Percentiles rank a stretch among this genome's conserved stretches.
These are phyloP conservation scores for Anticlea derivata DNA, from an alignment of 2,888 invertebrate genomes.

Conservation along the genomic window DNA sequence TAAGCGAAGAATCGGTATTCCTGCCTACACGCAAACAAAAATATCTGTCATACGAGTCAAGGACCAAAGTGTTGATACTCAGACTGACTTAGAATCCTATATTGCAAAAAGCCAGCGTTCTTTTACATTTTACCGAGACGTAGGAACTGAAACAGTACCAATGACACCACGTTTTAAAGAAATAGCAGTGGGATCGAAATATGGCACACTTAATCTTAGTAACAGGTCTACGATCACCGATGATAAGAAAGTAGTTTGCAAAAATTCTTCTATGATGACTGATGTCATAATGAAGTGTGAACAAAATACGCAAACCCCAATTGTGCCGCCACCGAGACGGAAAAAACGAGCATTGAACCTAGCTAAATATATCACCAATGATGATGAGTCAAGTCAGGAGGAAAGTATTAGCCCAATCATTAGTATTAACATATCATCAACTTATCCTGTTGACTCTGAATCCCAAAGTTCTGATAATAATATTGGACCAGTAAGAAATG, in stretches of 20 bases:
- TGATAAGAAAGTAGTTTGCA: constrained; percentile 49
- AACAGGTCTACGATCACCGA: constrained; percentile 67
- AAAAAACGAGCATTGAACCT: constrained; percentile 47
- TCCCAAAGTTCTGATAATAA: constrained; percentile 80
- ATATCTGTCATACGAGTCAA: constrained; percentile 78
- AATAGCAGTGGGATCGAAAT: constrained; percentile 65
- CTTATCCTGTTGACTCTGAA: constrained; percentile 72
- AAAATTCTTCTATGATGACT: constrained; percentile 72
- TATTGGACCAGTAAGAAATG: constrained; percentile 46
- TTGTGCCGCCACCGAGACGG: constrained; percentile 62
- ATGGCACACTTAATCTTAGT: constrained; percentile 55
- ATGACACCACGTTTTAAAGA: constrained; percentile 78
- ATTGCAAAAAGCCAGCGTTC: constrained; percentile 51
- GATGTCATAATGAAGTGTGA: constrained; percentile 54
- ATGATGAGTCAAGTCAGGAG: constrained; percentile 35
- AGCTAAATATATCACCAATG: constrained; percentile 40
- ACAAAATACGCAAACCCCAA: constrained; percentile 63
- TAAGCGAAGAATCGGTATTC: constrained; percentile 75
- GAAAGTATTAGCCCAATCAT: constrained; percentile 75
- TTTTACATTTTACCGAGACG: constrained; percentile 59
- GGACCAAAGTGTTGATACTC: constrained; percentile 83
- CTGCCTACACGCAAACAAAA: constrained; percentile 84
- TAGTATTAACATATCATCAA: constrained; percentile 85
- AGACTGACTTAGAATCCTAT: constrained; percentile 77
- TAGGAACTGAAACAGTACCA: constrained; percentile 68